Evolutionary conservation across 2,797 vertebrate genomes (phyloP).

Genomic region (Coregonus suidteri): DNA sequence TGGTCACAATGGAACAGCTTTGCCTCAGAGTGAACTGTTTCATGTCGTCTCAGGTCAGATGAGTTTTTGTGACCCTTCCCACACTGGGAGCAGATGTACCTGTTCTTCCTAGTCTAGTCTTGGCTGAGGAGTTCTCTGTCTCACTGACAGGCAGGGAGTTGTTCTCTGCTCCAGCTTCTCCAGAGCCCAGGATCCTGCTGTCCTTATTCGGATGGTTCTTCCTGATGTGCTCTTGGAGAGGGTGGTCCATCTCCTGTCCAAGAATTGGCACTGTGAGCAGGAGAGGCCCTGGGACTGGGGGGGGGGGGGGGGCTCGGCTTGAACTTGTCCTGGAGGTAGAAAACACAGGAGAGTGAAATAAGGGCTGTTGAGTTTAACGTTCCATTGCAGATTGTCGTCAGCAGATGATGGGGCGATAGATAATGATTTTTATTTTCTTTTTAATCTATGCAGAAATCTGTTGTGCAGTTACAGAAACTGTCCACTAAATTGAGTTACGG

Average conservation of each 20-base stretch:
- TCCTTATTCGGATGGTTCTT: not conserved
- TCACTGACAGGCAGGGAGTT: not conserved
- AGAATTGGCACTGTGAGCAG: not conserved
- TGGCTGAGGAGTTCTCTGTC: not conserved
- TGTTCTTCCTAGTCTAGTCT: not conserved
- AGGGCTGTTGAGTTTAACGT: not conserved
- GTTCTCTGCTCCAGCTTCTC: not conserved
- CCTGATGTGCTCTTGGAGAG: not conserved
- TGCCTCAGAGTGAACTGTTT: constrained; percentile 8
- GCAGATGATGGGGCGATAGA: too few species aligned
- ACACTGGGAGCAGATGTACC: not conserved
- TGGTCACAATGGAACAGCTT: not conserved
- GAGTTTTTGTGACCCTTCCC: not conserved
- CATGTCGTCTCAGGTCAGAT: not conserved
- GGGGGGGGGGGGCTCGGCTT: not conserved
- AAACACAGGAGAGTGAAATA: not conserved
- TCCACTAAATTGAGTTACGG: too few species aligned
- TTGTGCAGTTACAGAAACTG: too few species aligned
- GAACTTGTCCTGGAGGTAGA: not conserved
- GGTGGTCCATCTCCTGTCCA: not conserved
- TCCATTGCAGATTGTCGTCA: not conserved
- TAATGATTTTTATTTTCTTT: too few species aligned
- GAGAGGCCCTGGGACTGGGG: not conserved
- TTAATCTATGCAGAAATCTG: too few species aligned
- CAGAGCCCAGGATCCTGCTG: not conserved